Base-by-base conservation (phyloP, 2,888 invertebrate genomes). In the Drosophila aldrichi region DNA sequence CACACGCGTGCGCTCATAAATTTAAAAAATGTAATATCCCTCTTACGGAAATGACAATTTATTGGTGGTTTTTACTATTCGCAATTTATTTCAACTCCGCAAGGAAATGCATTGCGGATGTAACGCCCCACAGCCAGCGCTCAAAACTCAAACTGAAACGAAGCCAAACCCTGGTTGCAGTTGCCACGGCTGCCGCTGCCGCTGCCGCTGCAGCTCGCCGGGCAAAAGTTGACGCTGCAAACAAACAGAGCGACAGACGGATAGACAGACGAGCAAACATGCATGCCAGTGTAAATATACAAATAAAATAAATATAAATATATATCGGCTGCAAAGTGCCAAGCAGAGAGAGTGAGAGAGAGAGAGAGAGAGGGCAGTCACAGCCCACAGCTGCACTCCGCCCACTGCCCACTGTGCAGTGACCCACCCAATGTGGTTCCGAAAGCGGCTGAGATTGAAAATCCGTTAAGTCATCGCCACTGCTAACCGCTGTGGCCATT, bases 1-100 rank as follows among this genome's bases (percentile, higher is more conserved):
- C 22, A 49, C 36, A 54, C 57, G 59, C 73, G 73, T 68, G 59
- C 56, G 86, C 81, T 85, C 86, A 88, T 86, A 86, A 86, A 86
- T 86, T 86, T 88, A 85, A 86, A 86, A 86, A 85, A 88, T 90
- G 89, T 87, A 87, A 87, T 87, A 90, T 87, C 87, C 87, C 87
- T 88, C 89, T 87, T 90, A 87, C 87, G 90, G 90, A 87, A 87
- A 87, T 90, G 87, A 88, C 90, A 87, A 87, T 87, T 87, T 87
- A 87, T 87, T 87, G 90, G 86, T 89, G 86, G 86, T 86, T 86
- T 86, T 86, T 86, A 86, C 86, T 86, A 86, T 86, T 86, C 89
- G 88, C 86, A 86, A 86, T 86, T 86, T 86, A 86, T 86, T 86
- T 86, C 85, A 88, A 86, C 86, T 86, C 86, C 87, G 67, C 90